Conservation (phyloP, 2,888 invertebrate species). For the Oasisia sp. region DNA sequence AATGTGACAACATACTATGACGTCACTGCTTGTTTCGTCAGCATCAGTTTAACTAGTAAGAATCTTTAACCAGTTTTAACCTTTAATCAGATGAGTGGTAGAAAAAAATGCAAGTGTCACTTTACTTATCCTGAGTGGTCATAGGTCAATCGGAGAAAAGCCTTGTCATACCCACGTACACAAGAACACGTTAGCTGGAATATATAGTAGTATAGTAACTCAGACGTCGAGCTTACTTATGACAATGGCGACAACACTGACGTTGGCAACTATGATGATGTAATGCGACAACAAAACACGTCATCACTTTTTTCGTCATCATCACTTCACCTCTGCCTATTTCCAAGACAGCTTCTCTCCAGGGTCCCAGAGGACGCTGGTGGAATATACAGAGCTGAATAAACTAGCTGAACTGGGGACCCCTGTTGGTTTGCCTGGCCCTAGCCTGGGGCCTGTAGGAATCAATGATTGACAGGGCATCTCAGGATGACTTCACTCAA, state of each 20-base stretch:
- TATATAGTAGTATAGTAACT: no score
- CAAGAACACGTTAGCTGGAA: no score
- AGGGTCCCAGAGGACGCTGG: not conserved
- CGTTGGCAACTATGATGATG: not conserved
- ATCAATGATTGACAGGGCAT: not conserved
- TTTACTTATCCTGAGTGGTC: no score
- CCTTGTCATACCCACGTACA: no score
- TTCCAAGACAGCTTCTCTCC: not conserved
- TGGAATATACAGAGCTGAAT: not conserved
- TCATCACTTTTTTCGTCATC: not conserved
- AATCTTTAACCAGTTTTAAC: no score
- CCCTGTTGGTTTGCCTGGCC: not conserved
- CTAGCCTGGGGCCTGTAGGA: not conserved
- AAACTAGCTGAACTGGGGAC: not conserved
- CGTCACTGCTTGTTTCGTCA: no score
- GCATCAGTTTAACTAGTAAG: no score
- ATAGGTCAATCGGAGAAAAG: no score
- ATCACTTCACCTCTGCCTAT: not conserved
- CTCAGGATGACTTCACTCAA: not conserved
- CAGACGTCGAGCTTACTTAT: not conserved
- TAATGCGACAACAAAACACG: not conserved
- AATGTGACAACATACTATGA: no score
- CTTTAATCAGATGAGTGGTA: no score
- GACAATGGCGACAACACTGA: not conserved
- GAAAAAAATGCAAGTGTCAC: no score